Base-by-base conservation (phyloP, 2,888 invertebrate genomes). In the Ornithoptera priamus region DNA sequence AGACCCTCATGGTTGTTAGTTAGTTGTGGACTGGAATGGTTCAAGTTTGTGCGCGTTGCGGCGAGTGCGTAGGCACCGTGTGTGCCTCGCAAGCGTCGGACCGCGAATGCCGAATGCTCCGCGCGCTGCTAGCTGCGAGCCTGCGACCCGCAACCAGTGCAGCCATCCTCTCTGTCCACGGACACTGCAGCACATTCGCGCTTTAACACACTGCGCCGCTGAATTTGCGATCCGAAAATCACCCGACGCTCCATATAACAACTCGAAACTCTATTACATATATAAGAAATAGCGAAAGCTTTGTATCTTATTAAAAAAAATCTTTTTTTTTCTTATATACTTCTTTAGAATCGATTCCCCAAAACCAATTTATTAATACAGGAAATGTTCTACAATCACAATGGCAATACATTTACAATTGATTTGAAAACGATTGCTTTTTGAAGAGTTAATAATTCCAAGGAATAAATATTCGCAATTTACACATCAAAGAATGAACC, bases 11-110 rank as follows among this genome's bases (percentile, higher is more conserved):
- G 81, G 73, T 84, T 79, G 73, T 78, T 75, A 73, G 72, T 62
- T 74, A 70, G 68, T 70, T 59, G 36, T 63, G 67, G 75, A 74
- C 75, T 77, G 83, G 82, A 79, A 81, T 83, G 80, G 79, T 84
- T 77, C 73, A 87, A 89, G 85, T 86, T 85, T 75, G 76, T 78
- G 75, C 75, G 77, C 77, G 72, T 71, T 76, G 75, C 78, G 83
- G 77, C 76, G 75, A 78, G 80, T 83, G 87, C 85, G 83, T 80
- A 81, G 79, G 81, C 84, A 79, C 80, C 86, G 85, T 82, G 85
- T 85, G 85, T 85, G 86, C 89, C 85, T 80, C 85, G 79, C 85
- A 77, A 84, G 82, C 80, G 85, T 81, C 87, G 81, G 82, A 81
- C 83, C 84, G 88, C 89, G 89, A 90, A 85, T 91, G 90, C 65